Evolutionary conservation across 2,888 invertebrate species (phyloP).

Genomic region (Amiota minor): DNA sequence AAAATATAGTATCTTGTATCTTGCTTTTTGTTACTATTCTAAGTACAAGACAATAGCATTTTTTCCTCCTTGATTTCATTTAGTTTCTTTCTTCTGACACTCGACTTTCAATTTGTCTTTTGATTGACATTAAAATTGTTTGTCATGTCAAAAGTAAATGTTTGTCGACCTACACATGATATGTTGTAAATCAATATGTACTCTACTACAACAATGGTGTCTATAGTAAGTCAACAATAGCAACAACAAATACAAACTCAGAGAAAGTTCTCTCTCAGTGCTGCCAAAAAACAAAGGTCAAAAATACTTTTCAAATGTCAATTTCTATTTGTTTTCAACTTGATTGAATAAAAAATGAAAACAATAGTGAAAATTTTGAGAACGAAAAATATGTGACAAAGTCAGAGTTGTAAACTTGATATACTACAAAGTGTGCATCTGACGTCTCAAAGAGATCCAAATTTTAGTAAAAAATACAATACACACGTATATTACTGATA

Average conservation of each 20-base stretch:
- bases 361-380: no score
- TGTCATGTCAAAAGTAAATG: constrained; percentile 38
- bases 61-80: neutral
- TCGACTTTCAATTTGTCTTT: constrained; percentile 17
- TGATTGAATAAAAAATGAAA: neutral
- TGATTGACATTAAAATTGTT: constrained; percentile 52
- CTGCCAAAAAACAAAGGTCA: constrained; percentile 1
- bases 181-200: neutral
- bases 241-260: neutral
- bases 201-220: neutral
- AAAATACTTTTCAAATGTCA: constrained; percentile 15
- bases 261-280: no score
- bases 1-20: no score
- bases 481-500: no score
- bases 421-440: no score
- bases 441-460: no score
- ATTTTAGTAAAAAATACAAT: no score
- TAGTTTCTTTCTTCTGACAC: neutral
- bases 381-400: no score
- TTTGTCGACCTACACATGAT: neutral
- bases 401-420: no score
- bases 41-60: no score
- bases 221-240: neutral
- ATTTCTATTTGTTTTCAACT: constrained; percentile 23
- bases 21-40: no score